Evolutionary conservation across 2,888 invertebrate species (phyloP).

Genomic region (Epirrita christyi): DNA sequence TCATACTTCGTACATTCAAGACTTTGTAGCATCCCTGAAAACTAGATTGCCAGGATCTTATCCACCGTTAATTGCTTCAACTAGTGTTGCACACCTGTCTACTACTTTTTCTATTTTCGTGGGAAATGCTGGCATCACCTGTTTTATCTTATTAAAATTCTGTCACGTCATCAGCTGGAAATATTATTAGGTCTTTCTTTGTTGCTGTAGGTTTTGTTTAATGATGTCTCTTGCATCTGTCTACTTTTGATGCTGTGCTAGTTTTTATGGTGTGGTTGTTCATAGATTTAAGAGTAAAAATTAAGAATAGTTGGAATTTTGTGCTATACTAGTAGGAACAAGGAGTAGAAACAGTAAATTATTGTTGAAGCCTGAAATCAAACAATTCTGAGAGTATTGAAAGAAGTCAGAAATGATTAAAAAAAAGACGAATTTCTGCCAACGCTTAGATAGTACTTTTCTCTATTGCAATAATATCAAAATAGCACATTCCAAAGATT

Average conservation of each 20-base stretch:
- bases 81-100: constrained; percentile 63
- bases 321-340: too few species aligned
- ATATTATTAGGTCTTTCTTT: constrained; percentile 27
- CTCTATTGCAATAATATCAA: too few species aligned
- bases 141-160: constrained; percentile 44
- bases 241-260: neutral
- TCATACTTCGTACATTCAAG: constrained; percentile 19
- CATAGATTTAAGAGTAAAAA: too few species aligned
- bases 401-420: too few species aligned
- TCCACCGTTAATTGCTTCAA: constrained; percentile 65
- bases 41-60: constrained; percentile 65
- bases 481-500: too few species aligned
- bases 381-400: too few species aligned
- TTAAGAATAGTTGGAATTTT: too few species aligned
- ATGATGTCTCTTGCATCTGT: constrained; percentile 27
- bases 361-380: too few species aligned
- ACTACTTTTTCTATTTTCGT: constrained; percentile 57
- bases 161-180: constrained; percentile 37
- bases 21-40: constrained; percentile 52
- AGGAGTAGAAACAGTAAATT: too few species aligned
- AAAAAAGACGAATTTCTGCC: too few species aligned
- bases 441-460: too few species aligned
- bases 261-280: too few species aligned
- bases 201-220: constrained; percentile 23
- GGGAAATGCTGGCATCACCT: constrained; percentile 65